Conservation (phyloP, 2,797 vertebrate genomes). For the Peromyscus nudipes region DNA sequence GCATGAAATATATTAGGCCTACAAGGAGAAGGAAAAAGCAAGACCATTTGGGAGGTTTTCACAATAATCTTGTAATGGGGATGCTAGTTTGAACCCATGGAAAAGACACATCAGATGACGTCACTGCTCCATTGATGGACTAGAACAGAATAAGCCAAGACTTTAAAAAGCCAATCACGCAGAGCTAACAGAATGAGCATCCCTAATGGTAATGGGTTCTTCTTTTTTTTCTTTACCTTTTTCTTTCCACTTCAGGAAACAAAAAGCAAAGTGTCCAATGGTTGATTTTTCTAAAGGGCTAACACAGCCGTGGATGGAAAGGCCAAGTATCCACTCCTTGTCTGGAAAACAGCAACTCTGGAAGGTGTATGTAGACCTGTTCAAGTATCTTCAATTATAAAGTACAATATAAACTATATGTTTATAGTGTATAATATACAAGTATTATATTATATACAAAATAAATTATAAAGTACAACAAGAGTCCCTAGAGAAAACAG, state of each 20-base stretch:
- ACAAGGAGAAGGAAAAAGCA: not conserved
- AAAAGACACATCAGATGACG: not conserved
- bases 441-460: not conserved
- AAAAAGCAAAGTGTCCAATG: constrained; percentile 30
- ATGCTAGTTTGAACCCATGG: not conserved
- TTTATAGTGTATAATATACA: not conserved
- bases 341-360: not conserved
- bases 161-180: not conserved
- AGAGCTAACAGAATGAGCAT: not conserved
- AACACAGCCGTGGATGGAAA: not conserved
- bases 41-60: not conserved
- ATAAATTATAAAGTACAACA: constrained; percentile 19
- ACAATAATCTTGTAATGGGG: not conserved
- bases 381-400: not conserved
- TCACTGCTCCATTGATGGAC: not conserved
- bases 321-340: not conserved
- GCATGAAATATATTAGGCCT: not conserved
- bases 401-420: not conserved
- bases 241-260: constrained; percentile 16
- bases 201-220: not conserved
- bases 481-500: not conserved
- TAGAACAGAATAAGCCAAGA: not conserved
- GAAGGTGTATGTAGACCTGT: not conserved
- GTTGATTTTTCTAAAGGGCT: not conserved
- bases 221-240: no score